These are phyloP conservation scores for Garrulus glandarius DNA, from an alignment of 2,797 vertebrate genomes.

Conservation along the genomic window DNA sequence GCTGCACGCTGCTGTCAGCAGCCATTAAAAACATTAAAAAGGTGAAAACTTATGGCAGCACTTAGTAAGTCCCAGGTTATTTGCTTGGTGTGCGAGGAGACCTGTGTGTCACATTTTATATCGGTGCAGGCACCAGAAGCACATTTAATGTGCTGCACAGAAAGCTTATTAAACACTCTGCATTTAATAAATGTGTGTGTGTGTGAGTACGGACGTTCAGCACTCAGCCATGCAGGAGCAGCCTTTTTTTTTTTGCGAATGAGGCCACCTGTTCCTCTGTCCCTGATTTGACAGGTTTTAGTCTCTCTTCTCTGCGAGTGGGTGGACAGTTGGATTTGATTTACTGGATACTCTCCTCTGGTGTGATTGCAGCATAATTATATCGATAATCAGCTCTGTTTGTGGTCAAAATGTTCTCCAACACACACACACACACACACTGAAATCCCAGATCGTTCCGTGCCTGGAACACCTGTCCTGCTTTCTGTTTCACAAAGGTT, in stretches of 20 bases:
- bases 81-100: background rate
- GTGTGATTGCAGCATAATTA: slow-evolving; percentile 69
- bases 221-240: background rate
- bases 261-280: slow-evolving; percentile 58
- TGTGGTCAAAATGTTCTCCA: slow-evolving; percentile 62
- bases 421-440: background rate
- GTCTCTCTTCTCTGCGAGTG: slow-evolving; percentile 53
- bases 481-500: background rate
- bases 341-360: slow-evolving; percentile 54
- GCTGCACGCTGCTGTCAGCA: background rate
- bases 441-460: background rate
- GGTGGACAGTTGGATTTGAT: slow-evolving; percentile 65
- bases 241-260: slow-evolving; percentile 31
- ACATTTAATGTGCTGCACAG: background rate
- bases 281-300: slow-evolving; percentile 60
- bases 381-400: slow-evolving; percentile 62
- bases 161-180: background rate
- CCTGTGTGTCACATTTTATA: background rate
- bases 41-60: background rate
- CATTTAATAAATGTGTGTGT: background rate
- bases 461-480: background rate
- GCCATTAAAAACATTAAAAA: background rate
- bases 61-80: slow-evolving; percentile 15
- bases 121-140: background rate
- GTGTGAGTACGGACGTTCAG: background rate